These are phyloP conservation scores for Danio choprae DNA, from an alignment of 2,797 vertebrate genomes.

Conservation along the genomic window DNA sequence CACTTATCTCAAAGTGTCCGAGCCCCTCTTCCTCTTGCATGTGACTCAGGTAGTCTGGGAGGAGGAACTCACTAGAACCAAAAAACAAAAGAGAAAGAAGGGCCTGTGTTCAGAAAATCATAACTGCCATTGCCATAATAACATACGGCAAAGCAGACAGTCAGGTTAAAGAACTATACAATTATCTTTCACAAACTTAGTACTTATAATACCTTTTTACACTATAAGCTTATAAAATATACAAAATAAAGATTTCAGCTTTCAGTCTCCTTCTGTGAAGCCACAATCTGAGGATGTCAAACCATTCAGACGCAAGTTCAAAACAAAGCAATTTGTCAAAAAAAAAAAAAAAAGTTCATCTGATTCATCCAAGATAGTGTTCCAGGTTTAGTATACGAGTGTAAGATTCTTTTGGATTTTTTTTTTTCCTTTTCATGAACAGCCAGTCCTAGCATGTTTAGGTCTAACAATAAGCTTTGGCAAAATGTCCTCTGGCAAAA, in stretches of 20 bases:
- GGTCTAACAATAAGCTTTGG: constrained; percentile 10
- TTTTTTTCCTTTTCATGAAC: background rate
- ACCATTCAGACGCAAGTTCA: constrained; percentile 36
- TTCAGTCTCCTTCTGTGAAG: constrained; percentile 29
- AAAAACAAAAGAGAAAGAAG: constrained; percentile 18
- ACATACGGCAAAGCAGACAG: background rate
- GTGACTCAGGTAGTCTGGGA: constrained; percentile 90
- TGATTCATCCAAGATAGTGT: constrained; percentile 22
- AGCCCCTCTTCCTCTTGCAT: constrained; percentile 85
- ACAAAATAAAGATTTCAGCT: background rate
- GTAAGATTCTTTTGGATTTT: background rate
- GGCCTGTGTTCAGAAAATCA: constrained; percentile 18
- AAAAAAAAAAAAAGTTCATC: background rate
- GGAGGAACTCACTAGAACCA: constrained; percentile 88
- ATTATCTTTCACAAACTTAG: background rate
- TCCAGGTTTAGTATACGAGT: background rate
- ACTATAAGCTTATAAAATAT: background rate
- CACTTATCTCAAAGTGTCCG: constrained; percentile 87
- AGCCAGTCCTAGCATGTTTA: constrained; percentile 37
- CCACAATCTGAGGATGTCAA: constrained; percentile 48
- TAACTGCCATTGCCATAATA: background rate
- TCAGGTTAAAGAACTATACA: background rate
- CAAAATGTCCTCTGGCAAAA: constrained; percentile 26
- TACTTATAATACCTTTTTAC: background rate
- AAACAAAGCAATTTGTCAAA: background rate